A percentile compares a stretch with the other conserved stretches of the same genome.
These are phyloP conservation scores for Plemyria rubiginata DNA, from an alignment of 2,888 invertebrate species.

Conservation along the genomic window DNA sequence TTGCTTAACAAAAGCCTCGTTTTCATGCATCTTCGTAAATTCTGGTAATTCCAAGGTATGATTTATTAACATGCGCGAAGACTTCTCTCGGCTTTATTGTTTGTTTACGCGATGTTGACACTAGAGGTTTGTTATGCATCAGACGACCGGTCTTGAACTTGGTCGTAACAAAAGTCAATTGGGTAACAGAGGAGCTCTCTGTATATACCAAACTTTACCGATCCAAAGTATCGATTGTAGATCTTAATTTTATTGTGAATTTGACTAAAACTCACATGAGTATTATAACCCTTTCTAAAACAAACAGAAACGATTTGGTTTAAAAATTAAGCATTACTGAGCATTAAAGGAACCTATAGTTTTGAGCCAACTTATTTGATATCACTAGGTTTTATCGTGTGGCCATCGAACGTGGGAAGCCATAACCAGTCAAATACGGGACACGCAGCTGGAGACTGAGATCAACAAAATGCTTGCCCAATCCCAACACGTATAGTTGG, in stretches of 20 bases:
- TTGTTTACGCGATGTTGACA: slow-evolving; percentile 19
- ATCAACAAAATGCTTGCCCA: slow-evolving; percentile 43
- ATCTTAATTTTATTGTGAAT: background rate
- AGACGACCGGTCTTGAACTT: slow-evolving; percentile 21
- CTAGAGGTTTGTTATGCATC: slow-evolving; percentile 14
- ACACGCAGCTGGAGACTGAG: slow-evolving; percentile 44
- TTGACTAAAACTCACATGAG: no score
- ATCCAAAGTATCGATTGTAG: slow-evolving; percentile 2
- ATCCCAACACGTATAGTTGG: slow-evolving; percentile 42
- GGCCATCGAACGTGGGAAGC: slow-evolving; percentile 45
- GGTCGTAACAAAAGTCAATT: no score
- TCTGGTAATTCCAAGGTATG: background rate
- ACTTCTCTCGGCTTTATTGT: slow-evolving; percentile 15
- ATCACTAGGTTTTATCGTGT: background rate
- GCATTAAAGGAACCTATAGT: no score
- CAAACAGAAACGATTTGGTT: no score
- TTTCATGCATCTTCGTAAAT: background rate
- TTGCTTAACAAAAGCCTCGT: slow-evolving; percentile 5
- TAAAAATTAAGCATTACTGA: no score
- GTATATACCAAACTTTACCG: no score
- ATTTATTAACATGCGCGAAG: slow-evolving; percentile 10
- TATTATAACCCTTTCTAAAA: no score
- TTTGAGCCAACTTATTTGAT: no score
- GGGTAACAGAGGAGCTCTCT: no score
- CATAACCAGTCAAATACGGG: slow-evolving; percentile 48